These are phyloP conservation scores for Caligus rogercresseyi DNA, from an alignment of 1,140 invertebrate genomes.

Conservation along the genomic window DNA sequence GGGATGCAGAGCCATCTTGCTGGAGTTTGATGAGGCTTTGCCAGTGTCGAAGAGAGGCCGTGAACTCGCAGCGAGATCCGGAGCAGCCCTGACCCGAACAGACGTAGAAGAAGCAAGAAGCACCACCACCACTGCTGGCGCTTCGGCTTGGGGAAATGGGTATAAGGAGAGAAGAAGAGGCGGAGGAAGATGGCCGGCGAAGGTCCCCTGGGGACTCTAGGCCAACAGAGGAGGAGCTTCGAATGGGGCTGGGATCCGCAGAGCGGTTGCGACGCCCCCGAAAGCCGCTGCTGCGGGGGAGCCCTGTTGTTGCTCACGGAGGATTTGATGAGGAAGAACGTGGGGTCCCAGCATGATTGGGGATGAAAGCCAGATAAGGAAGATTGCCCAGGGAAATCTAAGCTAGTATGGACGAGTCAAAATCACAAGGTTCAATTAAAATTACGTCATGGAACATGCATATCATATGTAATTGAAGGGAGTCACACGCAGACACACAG, in stretches of 20 bases:
- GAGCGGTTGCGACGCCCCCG: background rate
- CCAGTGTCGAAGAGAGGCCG: background rate
- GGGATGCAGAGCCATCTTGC: background rate
- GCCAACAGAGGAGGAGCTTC: background rate
- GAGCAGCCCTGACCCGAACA: constrained; percentile 5
- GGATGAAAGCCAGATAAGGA: background rate
- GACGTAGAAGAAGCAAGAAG: constrained; percentile 2
- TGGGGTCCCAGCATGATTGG: background rate
- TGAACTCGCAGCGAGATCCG: constrained; percentile 1
- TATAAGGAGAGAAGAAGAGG: background rate
- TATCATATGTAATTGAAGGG: background rate
- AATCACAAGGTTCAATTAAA: background rate
- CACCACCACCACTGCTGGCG: background rate
- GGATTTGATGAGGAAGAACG: background rate
- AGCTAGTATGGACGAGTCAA: no score
- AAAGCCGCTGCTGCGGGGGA: background rate
- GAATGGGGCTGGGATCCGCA: background rate
- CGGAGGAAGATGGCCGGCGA: background rate
- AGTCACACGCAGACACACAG: no score
- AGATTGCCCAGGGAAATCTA: background rate
- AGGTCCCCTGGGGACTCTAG: background rate
- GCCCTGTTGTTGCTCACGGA: background rate
- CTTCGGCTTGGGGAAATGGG: background rate
- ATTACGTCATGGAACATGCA: background rate
- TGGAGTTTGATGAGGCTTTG: background rate